Base-by-base conservation (phyloP, 2,888 invertebrate species). In the Synanthedon tipuliformis region DNA sequence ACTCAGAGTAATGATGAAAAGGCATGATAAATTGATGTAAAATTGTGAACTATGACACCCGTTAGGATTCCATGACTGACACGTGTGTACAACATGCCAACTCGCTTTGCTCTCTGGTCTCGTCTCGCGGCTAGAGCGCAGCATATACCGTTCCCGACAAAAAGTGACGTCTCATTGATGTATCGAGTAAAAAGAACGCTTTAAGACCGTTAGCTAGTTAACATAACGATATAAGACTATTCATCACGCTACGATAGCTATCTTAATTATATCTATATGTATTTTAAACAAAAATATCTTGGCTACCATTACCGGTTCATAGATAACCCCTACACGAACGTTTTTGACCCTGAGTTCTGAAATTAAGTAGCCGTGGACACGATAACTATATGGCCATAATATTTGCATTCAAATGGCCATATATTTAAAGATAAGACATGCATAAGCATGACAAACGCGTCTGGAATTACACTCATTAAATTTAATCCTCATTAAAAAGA, bases 81-180 rank as follows among this genome's bases (percentile, higher is more conserved):
- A 68, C 61, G 65, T 59, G 65, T 65, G 71, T 64, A 66, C 66
- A 68, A 71, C 69, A 74, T 71, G 72, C 70, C 69, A 66, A 69
- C 13, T n/a, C 61, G 34, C 66, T 53, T 57, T 58, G 64, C 58
- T 57, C 60, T 49, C 49, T 49, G 59, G 63, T 63, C 60, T 55
- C 56, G 59, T 54, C 59, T 54, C 59, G 54, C 55, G 56, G 34
- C 34, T 10, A 34, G 34, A 34, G 34, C 34, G 10, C 8, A 34
- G 34, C 34, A 34, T 34, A 34, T 34, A 34, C 34, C 34, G 34
- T 34, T 34, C 60, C 59, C 57, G 63, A 77, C 71, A 80, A 79
- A 81, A 80, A 78, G 67, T 80, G 80, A 81, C 80, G 73, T 73
- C 73, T 71, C 71, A 81, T 82, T 82, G 82, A 82, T 80, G 79